A percentile compares a stretch with the other conserved stretches of the same genome.
phyloP scores from a whole-genome alignment of 2,113 vertebrate genomes.

The Callionymus lyra region DNA sequence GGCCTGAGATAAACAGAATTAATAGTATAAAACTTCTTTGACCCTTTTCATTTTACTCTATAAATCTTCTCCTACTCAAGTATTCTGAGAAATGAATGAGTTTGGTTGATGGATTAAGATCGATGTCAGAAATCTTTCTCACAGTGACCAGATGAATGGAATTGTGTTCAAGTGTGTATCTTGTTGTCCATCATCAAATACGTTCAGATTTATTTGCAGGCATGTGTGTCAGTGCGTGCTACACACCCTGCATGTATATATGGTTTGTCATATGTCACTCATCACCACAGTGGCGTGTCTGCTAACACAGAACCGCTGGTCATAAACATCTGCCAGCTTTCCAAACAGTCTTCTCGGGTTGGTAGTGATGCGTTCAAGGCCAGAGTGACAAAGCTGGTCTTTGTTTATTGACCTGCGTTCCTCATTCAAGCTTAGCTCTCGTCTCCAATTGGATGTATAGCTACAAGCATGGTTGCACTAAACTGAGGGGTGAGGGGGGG shows the following conservation, averaged over 20 bases:
- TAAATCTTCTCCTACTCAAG: too few relatives aligned
- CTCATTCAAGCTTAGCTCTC: conserved; percentile 23
- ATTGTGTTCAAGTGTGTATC: too few relatives aligned
- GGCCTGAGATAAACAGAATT: too few relatives aligned
- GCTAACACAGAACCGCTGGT: conserved; percentile 36
- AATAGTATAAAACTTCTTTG: too few relatives aligned
- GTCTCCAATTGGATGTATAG: conserved; percentile 15
- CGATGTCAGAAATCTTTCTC: too few relatives aligned
- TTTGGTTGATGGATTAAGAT: too few relatives aligned
- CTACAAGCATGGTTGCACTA: neutral
- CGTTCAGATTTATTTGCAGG: too few relatives aligned
- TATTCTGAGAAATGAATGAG: too few relatives aligned
- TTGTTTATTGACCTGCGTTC: conserved; percentile 48
- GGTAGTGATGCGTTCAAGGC: conserved; percentile 6
- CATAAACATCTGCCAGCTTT: conserved; percentile 40
- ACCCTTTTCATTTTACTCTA: too few relatives aligned
- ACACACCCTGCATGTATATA: neutral
- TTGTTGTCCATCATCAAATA: too few relatives aligned
- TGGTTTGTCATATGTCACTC: conserved; percentile 16
- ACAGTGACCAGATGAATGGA: too few relatives aligned
- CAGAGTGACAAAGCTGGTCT: conserved; percentile 15
- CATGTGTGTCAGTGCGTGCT: neutral
- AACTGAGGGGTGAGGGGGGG: too few relatives aligned
- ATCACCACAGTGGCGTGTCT: conserved; percentile 12
- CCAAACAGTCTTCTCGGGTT: conserved; percentile 30